Conservation (phyloP, 2,113 vertebrate species). For the Hydrochoerus hydrochaeris region DNA sequence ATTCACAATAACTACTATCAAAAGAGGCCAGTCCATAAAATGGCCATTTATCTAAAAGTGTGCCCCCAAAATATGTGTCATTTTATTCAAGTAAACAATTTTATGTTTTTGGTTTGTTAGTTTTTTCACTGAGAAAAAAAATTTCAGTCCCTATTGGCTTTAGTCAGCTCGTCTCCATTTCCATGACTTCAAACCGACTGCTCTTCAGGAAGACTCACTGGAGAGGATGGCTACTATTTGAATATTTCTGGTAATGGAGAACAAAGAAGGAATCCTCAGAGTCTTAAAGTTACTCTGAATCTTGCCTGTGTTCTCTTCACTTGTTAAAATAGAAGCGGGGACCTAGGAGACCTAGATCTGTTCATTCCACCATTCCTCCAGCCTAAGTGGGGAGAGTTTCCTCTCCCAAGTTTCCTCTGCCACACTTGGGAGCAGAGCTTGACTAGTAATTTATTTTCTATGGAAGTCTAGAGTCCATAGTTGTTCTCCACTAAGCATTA, state of each 20-base stretch:
- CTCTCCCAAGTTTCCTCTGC: neutral
- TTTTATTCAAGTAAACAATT: slow-evolving; percentile 26
- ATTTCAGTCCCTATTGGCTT: neutral
- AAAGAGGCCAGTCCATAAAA: slow-evolving; percentile 37
- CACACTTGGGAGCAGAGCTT: neutral
- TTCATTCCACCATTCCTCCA: neutral
- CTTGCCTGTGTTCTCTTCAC: neutral
- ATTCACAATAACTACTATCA: neutral
- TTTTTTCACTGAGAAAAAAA: neutral
- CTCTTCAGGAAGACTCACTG: neutral
- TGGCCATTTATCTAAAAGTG: slow-evolving; percentile 25
- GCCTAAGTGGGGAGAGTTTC: neutral
- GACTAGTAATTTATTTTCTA: neutral
- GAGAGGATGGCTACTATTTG: neutral
- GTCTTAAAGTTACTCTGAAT: neutral
- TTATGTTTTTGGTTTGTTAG: neutral
- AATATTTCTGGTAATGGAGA: neutral
- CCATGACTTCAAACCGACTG: neutral
- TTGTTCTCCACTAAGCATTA: neutral
- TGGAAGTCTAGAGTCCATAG: neutral
- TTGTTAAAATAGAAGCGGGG: neutral
- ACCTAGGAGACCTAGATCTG: neutral
- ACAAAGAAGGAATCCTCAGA: neutral
- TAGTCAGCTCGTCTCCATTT: neutral
- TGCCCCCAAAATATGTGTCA: slow-evolving; percentile 42